Evolutionary conservation across 2,113 vertebrate genomes (phyloP).

Genomic region (Aegotheles bennettii): DNA sequence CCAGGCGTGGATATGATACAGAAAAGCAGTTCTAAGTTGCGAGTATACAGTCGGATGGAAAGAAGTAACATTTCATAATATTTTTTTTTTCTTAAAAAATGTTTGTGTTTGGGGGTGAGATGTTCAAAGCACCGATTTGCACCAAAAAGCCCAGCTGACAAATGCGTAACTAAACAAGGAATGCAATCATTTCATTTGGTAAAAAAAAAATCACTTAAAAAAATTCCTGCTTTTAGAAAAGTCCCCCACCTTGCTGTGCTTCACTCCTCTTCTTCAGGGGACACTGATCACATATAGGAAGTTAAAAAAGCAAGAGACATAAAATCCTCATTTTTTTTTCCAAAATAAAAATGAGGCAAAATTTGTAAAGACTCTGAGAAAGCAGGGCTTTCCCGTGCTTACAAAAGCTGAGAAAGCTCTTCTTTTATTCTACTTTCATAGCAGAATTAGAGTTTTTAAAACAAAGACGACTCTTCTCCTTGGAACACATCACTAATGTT

Average conservation of each 20-base stretch:
- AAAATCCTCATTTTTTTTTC: not conserved
- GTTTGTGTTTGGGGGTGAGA: not conserved
- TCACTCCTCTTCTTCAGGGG: not conserved
- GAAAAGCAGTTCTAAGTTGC: not conserved
- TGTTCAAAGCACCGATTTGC: not conserved
- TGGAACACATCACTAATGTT: not conserved
- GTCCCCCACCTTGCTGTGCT: not conserved
- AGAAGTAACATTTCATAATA: not conserved
- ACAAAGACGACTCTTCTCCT: not conserved
- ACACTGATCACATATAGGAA: not conserved
- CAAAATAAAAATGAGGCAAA: not conserved
- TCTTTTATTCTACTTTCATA: not conserved
- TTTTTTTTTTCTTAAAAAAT: not conserved
- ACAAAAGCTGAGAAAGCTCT: not conserved
- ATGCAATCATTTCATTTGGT: not conserved
- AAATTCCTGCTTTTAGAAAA: not conserved
- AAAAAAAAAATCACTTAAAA: not conserved
- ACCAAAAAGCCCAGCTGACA: not conserved
- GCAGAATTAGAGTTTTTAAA: not conserved
- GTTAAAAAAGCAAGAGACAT: not conserved
- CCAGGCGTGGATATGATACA: accelerated
- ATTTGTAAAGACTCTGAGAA: not conserved
- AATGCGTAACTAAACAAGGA: not conserved
- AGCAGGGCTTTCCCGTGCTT: not conserved
- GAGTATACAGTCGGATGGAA: not conserved